phyloP scores from a whole-genome alignment of 2,797 vertebrate genomes.

The Lophura swinhoii region DNA sequence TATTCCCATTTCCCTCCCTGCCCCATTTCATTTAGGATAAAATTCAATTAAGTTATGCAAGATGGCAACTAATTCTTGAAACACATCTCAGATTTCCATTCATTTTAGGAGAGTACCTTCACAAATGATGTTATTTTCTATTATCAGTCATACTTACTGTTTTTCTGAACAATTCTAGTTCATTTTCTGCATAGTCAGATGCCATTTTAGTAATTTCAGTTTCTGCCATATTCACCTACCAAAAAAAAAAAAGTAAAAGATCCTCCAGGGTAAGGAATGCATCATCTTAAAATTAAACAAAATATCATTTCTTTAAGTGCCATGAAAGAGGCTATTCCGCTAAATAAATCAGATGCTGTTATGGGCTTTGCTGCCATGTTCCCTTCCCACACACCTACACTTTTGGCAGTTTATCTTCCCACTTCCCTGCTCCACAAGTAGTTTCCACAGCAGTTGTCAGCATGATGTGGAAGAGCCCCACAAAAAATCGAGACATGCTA shows the following conservation, averaged over 20 bases:
- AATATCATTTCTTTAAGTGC: not conserved
- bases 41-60: not conserved
- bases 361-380: not conserved
- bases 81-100: not conserved
- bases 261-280: not conserved
- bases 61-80: not conserved
- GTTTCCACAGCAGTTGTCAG: not conserved
- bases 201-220: slow-evolving; percentile 93
- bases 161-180: slow-evolving; percentile 94
- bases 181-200: slow-evolving; percentile 91
- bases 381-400: not conserved
- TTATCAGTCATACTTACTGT: slow-evolving; percentile 80
- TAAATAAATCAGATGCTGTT: not conserved
- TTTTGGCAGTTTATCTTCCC: not conserved
- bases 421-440: not conserved
- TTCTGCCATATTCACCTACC: slow-evolving; percentile 91
- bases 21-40: not conserved
- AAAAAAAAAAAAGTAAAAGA: not conserved
- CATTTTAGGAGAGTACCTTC: not conserved
- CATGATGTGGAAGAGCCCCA: not conserved
- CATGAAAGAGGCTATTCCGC: not conserved
- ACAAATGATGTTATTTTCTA: not conserved
- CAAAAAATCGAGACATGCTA: not conserved
- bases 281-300: not conserved
- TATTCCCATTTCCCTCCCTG: not conserved